phyloP scores from a whole-genome alignment of 2,797 vertebrate genomes.

The Myioborus miniatus region DNA sequence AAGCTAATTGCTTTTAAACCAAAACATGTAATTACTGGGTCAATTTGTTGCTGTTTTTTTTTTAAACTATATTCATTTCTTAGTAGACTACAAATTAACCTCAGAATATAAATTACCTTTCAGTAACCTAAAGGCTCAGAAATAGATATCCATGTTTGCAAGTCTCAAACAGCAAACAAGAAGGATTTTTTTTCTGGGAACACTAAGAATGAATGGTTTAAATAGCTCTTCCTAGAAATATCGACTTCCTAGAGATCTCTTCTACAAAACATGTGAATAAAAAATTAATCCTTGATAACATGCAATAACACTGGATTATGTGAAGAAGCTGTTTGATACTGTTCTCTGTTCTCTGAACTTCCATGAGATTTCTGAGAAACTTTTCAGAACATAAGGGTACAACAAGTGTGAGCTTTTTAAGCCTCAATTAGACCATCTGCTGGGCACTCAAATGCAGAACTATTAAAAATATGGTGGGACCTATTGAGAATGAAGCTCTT shows the following conservation, averaged over 20 bases:
- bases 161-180: background rate
- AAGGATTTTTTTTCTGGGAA: background rate
- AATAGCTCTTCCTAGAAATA: background rate
- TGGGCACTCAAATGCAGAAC: background rate
- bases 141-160: background rate
- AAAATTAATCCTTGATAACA: background rate
- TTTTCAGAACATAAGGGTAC: background rate
- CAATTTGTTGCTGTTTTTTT: background rate
- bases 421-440: background rate
- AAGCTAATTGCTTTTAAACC: background rate
- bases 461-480: background rate
- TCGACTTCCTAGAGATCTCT: background rate
- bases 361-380: background rate
- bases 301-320: background rate
- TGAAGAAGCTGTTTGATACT: background rate
- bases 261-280: background rate
- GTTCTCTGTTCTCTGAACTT: background rate
- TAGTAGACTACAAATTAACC: background rate
- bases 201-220: background rate
- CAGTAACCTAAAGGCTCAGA: background rate
- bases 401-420: background rate
- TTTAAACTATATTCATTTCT: background rate
- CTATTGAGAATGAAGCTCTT: background rate
- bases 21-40: background rate
- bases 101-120: background rate